These are phyloP conservation scores for Callorhinus ursinus DNA, from an alignment of 2,113 vertebrate species.

Conservation along the genomic window DNA sequence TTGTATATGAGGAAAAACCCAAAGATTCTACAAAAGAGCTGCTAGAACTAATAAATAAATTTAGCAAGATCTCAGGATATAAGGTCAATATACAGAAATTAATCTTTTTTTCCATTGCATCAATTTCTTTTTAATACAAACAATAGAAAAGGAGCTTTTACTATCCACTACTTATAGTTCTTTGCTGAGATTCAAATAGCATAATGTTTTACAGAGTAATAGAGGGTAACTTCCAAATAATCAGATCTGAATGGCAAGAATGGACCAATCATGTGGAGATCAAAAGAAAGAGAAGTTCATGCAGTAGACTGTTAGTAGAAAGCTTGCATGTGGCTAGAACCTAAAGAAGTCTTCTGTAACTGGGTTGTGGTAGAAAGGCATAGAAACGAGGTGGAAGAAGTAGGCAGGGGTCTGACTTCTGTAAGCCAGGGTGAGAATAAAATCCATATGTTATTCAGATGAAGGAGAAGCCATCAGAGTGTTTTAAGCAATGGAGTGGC, in stretches of 20 bases:
- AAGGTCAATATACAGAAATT: no score
- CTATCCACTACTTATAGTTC: not conserved
- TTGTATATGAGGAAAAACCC: no score
- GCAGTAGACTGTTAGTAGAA: not conserved
- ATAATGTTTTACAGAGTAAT: not conserved
- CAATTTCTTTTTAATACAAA: not conserved
- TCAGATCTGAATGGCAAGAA: not conserved
- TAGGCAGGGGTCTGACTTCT: not conserved
- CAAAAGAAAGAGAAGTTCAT: not conserved
- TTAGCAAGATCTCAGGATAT: no score
- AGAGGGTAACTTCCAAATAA: not conserved
- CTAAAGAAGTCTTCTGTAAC: not conserved
- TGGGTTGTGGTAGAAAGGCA: no score
- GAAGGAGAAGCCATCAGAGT: not conserved
- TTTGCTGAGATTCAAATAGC: not conserved
- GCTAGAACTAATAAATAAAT: no score
- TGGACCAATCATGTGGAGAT: not conserved
- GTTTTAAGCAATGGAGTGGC: not conserved
- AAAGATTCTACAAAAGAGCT: no score
- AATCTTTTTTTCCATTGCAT: not conserved
- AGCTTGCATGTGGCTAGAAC: not conserved
- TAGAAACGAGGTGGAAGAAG: not conserved
- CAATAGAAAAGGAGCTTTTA: constrained; percentile 39
- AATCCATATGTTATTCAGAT: not conserved
- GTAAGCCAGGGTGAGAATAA: not conserved